These are phyloP conservation scores for Alligator mississippiensis DNA, from an alignment of 2,113 vertebrate species.

Conservation along the genomic window DNA sequence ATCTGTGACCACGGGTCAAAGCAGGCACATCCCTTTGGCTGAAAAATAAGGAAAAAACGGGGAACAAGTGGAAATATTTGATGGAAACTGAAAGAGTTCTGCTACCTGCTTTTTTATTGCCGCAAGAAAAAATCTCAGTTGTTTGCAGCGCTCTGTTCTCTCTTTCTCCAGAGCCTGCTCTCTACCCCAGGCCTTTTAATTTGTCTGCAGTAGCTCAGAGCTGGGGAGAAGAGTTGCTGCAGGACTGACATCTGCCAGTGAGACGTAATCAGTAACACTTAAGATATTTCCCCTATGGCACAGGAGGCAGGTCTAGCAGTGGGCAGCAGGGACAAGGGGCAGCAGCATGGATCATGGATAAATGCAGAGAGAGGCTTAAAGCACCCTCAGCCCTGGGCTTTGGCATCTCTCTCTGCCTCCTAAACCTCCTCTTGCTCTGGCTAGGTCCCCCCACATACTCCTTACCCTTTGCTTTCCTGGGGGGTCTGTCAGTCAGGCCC, in stretches of 20 bases:
- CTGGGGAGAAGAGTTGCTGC: background rate
- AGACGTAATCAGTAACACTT: background rate
- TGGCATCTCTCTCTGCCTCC: background rate
- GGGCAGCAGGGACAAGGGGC: background rate
- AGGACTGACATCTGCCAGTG: background rate
- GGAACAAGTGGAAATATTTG: too few species aligned
- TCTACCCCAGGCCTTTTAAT: background rate
- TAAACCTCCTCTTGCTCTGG: fast-evolving
- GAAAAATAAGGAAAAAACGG: too few species aligned
- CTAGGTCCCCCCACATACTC: fast-evolving
- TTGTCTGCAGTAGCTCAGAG: background rate
- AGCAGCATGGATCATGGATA: background rate
- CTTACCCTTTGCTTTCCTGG: background rate
- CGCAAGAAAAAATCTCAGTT: background rate
- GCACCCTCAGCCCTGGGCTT: background rate
- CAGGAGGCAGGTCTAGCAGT: background rate
- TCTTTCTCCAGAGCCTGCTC: background rate
- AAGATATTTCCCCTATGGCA: background rate
- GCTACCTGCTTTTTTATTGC: background rate
- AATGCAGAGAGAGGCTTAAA: background rate
- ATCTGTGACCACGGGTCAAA: background rate
- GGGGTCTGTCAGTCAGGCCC: background rate
- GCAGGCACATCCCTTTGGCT: background rate
- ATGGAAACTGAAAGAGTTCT: too few species aligned
- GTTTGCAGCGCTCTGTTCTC: background rate